Percentiles rank a stretch among this genome's conserved stretches.
phyloP scores from a whole-genome alignment of 2,888 invertebrate genomes.

The Phragmatobia fuliginosa region DNA sequence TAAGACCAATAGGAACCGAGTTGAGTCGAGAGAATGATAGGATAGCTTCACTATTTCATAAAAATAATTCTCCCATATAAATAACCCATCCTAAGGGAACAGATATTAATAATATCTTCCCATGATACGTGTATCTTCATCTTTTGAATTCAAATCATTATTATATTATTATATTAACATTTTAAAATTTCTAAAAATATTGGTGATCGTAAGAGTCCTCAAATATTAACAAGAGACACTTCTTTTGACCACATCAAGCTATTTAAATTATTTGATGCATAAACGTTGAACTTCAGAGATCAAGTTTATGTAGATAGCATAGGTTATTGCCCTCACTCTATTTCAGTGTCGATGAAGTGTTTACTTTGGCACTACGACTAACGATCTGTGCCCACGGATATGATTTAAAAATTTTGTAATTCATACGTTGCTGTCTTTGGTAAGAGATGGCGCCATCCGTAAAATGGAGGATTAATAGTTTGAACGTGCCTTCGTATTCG shows the following conservation, averaged over 20 bases:
- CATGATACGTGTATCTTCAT: too few relatives aligned
- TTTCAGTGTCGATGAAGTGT: slow-evolving; percentile 61
- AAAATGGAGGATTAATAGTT: neutral
- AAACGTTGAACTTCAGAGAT: slow-evolving; percentile 56
- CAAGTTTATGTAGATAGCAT: slow-evolving; percentile 47
- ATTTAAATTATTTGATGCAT: slow-evolving; percentile 24
- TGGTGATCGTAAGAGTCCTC: neutral
- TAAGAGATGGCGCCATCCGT: neutral
- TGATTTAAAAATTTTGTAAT: slow-evolving; percentile 12
- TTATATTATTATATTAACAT: too few relatives aligned
- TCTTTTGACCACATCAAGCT: neutral
- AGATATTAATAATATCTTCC: too few relatives aligned
- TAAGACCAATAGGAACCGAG: too few relatives aligned
- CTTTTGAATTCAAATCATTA: too few relatives aligned
- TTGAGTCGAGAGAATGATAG: too few relatives aligned
- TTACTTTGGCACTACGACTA: slow-evolving; percentile 61
- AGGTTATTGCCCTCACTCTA: slow-evolving; percentile 71
- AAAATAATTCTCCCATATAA: too few relatives aligned
- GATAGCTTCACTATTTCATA: too few relatives aligned
- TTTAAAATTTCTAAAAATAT: too few relatives aligned
- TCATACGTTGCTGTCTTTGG: slow-evolving; percentile 3
- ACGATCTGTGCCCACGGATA: slow-evolving; percentile 29
- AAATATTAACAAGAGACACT: neutral
- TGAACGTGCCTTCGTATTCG: neutral
- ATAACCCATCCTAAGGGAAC: too few relatives aligned